Conservation (phyloP, 2,888 invertebrate genomes). For the Labia minor region DNA sequence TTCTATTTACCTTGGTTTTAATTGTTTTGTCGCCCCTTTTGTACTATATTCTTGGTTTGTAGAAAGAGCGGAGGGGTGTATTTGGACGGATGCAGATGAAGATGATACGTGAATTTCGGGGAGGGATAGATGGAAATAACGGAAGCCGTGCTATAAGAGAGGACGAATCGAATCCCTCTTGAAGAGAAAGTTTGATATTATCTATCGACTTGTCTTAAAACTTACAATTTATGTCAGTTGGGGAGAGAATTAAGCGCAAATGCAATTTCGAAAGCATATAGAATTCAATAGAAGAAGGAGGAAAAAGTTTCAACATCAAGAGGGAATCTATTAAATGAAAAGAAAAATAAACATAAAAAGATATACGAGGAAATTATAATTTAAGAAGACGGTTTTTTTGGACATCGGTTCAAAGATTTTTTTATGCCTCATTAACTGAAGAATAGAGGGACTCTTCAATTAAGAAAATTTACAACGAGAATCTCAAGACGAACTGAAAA, state of each 20-base stretch:
- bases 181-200: constrained; percentile 13
- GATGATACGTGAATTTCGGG: no score
- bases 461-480: no score
- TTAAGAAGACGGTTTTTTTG: not conserved
- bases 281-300: not conserved
- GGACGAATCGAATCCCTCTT: constrained; percentile 1
- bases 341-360: not conserved
- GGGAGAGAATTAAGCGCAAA: constrained; percentile 7
- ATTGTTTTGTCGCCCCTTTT: no score
- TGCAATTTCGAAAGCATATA: constrained; percentile 7
- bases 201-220: constrained; percentile 13
- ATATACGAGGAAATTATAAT: constrained; percentile 6
- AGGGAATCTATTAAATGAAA: not conserved
- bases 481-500: no score
- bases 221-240: constrained; percentile 13
- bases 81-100: no score
- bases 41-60: no score
- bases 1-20: no score
- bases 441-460: no score
- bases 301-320: not conserved
- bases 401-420: no score
- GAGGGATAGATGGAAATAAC: no score
- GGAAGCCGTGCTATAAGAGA: not conserved
- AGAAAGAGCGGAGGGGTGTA: no score
- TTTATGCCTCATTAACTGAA: no score